Conservation (phyloP, 2,113 vertebrate species). For the Tachysurus vachellii region DNA sequence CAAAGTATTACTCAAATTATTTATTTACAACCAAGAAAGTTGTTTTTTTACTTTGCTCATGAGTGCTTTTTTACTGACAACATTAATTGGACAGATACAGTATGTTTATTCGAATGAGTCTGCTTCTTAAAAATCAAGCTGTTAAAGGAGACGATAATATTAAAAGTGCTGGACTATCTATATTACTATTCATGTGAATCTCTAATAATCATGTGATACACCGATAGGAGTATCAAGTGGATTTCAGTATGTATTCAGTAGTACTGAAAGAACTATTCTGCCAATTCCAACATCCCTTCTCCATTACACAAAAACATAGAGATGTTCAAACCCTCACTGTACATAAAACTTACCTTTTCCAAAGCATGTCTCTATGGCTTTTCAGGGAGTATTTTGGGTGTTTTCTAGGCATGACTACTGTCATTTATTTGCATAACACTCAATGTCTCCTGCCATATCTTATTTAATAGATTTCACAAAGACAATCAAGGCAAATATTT, state of each 20-base stretch:
- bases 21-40: not conserved
- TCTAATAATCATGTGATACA: not conserved
- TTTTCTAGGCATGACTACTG: not conserved
- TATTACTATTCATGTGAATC: not conserved
- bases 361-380: not conserved
- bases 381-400: not conserved
- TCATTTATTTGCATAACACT: not conserved
- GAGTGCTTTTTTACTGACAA: not conserved
- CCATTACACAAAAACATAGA: not conserved
- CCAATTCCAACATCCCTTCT: not conserved
- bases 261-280: not conserved
- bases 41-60: not conserved
- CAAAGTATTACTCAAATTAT: not conserved
- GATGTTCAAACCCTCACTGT: not conserved
- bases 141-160: not conserved
- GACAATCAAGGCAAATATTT: slow-evolving; percentile 37
- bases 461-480: slow-evolving; percentile 33
- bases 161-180: not conserved
- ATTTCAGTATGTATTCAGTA: not conserved
- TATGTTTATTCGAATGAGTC: not conserved
- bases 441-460: slow-evolving; percentile 18
- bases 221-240: not conserved
- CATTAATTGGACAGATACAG: not conserved
- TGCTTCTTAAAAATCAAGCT: too few relatives aligned
- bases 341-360: not conserved